Conservation (phyloP, 2,113 vertebrate genomes). For the Pollimyrus isidori region DNA sequence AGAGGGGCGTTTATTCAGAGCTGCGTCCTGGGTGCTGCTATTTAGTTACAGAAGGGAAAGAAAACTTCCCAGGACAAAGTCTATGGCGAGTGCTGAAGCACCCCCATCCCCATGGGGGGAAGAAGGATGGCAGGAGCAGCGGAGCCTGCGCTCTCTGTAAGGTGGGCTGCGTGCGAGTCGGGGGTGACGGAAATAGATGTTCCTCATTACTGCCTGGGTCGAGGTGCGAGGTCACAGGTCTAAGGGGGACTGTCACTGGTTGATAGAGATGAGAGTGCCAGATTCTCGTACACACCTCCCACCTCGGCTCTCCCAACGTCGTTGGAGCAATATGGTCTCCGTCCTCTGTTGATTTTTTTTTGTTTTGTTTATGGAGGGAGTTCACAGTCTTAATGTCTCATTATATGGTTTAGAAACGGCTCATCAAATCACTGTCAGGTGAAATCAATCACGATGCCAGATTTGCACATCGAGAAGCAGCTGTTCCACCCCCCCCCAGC, state of each 20-base stretch:
- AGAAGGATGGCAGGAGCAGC: neutral
- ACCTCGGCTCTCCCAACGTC: neutral
- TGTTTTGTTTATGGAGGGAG: neutral
- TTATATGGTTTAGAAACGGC: neutral
- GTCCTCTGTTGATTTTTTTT: neutral
- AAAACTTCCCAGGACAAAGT: neutral
- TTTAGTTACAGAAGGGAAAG: neutral
- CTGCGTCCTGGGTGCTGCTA: neutral
- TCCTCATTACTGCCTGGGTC: constrained; percentile 9
- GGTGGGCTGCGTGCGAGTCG: neutral
- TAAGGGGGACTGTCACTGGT: neutral
- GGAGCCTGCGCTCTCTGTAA: neutral
- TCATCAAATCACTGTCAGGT: neutral
- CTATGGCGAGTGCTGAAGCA: neutral
- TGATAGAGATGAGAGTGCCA: neutral
- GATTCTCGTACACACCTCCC: no score
- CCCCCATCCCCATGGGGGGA: neutral
- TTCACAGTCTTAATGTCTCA: neutral
- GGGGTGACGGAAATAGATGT: neutral
- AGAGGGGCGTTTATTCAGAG: neutral
- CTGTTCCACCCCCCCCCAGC: neutral
- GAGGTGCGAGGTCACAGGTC: neutral
- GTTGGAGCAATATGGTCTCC: neutral
- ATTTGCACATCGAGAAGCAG: neutral
- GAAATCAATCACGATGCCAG: neutral